Evolutionary conservation across 1,140 invertebrate species (phyloP).

Genomic region (Meloidogyne hapla): DNA sequence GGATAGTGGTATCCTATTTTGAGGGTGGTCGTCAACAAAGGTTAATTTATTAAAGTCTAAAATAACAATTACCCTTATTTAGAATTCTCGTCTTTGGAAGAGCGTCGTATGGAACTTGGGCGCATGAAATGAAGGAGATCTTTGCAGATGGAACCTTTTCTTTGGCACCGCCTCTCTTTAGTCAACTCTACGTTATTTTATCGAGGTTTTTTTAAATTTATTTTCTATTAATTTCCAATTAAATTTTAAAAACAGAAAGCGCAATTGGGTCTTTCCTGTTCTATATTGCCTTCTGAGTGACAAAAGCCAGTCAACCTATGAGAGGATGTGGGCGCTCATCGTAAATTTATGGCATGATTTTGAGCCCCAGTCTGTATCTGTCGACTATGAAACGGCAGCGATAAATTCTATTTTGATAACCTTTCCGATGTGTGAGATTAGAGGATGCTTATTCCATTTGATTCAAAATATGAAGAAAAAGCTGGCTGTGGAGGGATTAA

Average conservation of each 20-base stretch:
- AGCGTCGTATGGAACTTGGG: background rate
- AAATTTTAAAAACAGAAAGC: background rate
- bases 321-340: background rate
- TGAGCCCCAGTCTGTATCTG: background rate
- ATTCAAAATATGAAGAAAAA: too few relatives aligned
- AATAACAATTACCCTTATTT: background rate
- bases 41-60: background rate
- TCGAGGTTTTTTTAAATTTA: background rate
- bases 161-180: background rate
- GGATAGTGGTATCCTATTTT: background rate
- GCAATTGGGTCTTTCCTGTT: background rate
- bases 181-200: background rate
- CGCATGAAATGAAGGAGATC: background rate
- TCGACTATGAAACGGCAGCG: background rate
- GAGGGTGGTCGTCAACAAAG: background rate
- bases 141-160: slow-evolving; percentile 14
- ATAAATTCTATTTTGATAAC: too few relatives aligned
- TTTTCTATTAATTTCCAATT: background rate
- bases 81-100: slow-evolving; percentile 13
- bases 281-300: background rate
- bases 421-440: too few relatives aligned
- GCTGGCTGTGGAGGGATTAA: too few relatives aligned
- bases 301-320: slow-evolving; percentile 2
- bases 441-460: too few relatives aligned
- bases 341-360: background rate